Percentiles rank a stretch among this genome's conserved stretches.
Conservation (phyloP, 2,113 vertebrate species). For the Labeo catla region DNA sequence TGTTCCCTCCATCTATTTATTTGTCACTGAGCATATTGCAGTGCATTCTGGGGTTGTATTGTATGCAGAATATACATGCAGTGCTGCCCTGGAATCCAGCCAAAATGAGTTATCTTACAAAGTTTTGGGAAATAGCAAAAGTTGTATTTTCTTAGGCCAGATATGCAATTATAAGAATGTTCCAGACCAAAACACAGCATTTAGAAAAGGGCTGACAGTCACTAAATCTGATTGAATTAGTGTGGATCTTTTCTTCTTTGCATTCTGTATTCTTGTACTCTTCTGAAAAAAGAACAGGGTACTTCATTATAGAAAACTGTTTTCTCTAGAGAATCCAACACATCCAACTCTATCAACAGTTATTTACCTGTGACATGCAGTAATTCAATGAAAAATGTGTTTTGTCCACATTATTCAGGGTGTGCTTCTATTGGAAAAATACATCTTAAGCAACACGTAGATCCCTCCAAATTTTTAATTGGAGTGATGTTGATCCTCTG, state of each 20-base stretch:
- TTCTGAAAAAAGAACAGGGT: slow-evolving; percentile 18
- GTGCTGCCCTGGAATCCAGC: neutral
- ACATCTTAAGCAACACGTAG: neutral
- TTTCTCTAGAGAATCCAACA: neutral
- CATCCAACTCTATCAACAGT: slow-evolving; percentile 16
- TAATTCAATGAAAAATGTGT: slow-evolving; percentile 34
- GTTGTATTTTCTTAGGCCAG: neutral
- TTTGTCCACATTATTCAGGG: neutral
- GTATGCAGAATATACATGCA: neutral
- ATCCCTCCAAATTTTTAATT: neutral
- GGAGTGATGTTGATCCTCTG: slow-evolving; percentile 17
- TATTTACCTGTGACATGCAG: slow-evolving; percentile 1
- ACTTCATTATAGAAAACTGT: slow-evolving; percentile 26
- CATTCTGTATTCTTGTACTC: slow-evolving; percentile 6
- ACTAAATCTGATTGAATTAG: neutral
- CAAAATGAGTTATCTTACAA: neutral
- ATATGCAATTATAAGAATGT: neutral
- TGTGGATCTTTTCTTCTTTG: neutral
- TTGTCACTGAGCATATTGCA: neutral
- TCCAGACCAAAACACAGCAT: neutral
- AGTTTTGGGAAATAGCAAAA: neutral
- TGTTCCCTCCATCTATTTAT: neutral
- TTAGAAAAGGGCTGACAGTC: neutral
- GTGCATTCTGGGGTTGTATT: neutral
- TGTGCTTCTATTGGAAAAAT: neutral